These are phyloP conservation scores for Alexandromys fortis DNA, from an alignment of 2,113 vertebrate genomes.

Conservation along the genomic window DNA sequence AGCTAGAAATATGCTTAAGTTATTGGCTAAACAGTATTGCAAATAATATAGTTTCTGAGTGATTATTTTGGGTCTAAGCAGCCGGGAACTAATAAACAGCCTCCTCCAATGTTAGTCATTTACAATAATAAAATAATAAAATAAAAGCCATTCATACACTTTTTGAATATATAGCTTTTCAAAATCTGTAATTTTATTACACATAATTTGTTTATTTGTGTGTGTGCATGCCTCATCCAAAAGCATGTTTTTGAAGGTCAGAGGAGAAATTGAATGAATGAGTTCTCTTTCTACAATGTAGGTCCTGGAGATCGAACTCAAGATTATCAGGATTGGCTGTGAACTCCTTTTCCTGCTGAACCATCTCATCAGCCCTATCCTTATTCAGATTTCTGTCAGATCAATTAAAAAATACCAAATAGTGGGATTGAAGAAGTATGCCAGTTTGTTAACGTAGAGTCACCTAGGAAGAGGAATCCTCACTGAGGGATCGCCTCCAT, in stretches of 20 bases:
- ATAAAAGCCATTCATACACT: not conserved
- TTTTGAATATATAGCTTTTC: constrained; percentile 31
- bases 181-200: not conserved
- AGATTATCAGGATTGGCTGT: not conserved
- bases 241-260: not conserved
- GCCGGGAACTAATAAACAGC: no score
- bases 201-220: not conserved
- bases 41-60: no score
- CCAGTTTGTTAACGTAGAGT: not conserved
- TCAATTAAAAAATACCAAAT: constrained; percentile 36
- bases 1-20: no score
- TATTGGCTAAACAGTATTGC: no score
- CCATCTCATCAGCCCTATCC: not conserved
- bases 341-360: no score
- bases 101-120: not conserved
- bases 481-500: not conserved
- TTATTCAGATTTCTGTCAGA: not conserved
- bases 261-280: not conserved
- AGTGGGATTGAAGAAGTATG: not conserved
- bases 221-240: not conserved
- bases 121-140: not conserved
- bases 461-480: not conserved
- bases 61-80: no score
- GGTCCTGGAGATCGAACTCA: not conserved
- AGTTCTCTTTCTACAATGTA: not conserved